Conservation (phyloP, 2,888 invertebrate genomes). For the Epinotia demarniana region DNA sequence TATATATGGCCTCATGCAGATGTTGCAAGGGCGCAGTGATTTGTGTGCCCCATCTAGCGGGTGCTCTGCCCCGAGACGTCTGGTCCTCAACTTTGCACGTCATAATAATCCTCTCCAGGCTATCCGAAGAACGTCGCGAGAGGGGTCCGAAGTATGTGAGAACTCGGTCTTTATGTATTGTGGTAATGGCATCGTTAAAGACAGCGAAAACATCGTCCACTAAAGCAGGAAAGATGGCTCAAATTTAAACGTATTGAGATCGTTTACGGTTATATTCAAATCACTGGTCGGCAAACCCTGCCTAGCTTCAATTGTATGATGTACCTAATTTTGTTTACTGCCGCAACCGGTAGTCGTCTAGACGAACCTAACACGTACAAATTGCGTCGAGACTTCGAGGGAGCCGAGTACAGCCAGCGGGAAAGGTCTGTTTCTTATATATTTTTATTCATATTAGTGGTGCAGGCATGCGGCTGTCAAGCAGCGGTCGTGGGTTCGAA, state of each 20-base stretch:
- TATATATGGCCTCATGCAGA: no score
- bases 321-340: constrained; percentile 34
- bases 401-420: neutral
- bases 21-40: no score
- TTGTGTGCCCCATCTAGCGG: no score
- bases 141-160: no score
- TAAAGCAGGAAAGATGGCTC: neutral
- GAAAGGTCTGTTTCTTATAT: neutral
- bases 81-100: no score
- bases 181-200: neutral
- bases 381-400: constrained; percentile 3
- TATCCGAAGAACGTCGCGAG: no score
- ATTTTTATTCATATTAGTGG: neutral
- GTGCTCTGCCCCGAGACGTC: no score
- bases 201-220: neutral
- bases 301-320: constrained; percentile 35
- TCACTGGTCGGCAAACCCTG: constrained; percentile 29
- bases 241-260: constrained; percentile 7
- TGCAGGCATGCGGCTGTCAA: no score
- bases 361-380: constrained; percentile 21
- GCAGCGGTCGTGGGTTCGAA: no score
- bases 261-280: constrained; percentile 1
- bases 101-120: no score
- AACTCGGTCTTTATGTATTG: no score
- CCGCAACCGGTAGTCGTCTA: constrained; percentile 40